These are phyloP conservation scores for Phalanger gymnotis DNA, from an alignment of 2,797 vertebrate species.

Conservation along the genomic window DNA sequence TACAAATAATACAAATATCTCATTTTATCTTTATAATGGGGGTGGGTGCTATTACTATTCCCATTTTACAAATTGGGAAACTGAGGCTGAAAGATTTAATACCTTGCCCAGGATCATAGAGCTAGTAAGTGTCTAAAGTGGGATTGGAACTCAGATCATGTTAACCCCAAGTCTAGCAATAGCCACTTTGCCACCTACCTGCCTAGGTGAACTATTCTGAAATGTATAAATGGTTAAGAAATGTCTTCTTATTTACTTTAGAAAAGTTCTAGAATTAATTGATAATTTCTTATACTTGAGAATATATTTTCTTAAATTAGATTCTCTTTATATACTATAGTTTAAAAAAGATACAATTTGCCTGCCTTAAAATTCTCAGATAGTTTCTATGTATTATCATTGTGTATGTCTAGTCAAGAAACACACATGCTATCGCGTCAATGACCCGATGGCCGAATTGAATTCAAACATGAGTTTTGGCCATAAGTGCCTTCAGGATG, in stretches of 20 bases:
- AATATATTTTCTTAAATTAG: neutral
- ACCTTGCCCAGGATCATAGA: neutral
- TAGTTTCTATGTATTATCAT: neutral
- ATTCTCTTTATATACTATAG: neutral
- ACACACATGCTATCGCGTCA: neutral
- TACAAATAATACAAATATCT: neutral
- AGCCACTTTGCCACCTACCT: neutral
- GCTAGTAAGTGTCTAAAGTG: neutral
- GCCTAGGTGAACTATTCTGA: neutral
- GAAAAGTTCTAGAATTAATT: slow-evolving; percentile 41
- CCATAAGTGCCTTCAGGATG: neutral
- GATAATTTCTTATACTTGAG: neutral
- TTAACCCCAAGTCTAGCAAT: neutral
- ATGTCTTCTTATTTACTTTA: slow-evolving; percentile 48
- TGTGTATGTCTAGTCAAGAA: slow-evolving; percentile 2
- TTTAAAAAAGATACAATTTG: slow-evolving; percentile 1
- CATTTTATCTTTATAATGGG: neutral
- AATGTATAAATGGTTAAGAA: slow-evolving; percentile 31
- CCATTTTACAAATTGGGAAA: neutral
- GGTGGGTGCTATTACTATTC: neutral
- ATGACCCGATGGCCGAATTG: neutral
- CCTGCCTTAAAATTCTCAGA: slow-evolving; percentile 35
- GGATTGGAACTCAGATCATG: neutral
- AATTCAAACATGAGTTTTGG: neutral
- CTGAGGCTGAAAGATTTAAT: neutral